A percentile compares a stretch with the other conserved stretches of the same genome.
Evolutionary conservation across 1,140 invertebrate species (phyloP).

Genomic region (silkworm (Bombyx mori)): DNA sequence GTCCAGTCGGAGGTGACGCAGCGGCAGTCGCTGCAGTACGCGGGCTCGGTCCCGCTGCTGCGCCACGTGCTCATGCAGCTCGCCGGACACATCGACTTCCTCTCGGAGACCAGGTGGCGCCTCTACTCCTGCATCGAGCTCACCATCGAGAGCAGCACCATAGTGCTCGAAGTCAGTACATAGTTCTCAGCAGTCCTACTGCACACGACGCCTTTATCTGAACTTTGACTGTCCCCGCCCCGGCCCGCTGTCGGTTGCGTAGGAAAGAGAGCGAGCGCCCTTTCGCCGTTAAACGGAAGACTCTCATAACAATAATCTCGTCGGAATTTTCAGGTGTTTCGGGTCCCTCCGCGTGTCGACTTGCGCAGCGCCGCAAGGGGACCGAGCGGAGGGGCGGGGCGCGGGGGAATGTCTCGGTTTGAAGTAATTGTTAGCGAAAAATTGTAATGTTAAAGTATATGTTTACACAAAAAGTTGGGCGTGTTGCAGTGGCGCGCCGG

Average conservation of each 20-base stretch:
- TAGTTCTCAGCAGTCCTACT: background rate
- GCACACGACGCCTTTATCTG: too few species aligned
- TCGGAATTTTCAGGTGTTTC: too few species aligned
- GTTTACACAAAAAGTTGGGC: too few species aligned
- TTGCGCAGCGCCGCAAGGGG: too few species aligned
- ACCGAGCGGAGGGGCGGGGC: too few species aligned
- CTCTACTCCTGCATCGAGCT: slow-evolving; percentile 87
- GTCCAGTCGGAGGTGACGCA: slow-evolving; percentile 93
- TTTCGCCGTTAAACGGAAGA: too few species aligned
- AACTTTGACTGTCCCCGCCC: too few species aligned
- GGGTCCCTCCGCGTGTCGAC: too few species aligned
- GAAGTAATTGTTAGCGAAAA: background rate
- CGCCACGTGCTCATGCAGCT: slow-evolving; percentile 88
- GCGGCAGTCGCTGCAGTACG: slow-evolving; percentile 90
- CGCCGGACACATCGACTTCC: slow-evolving; percentile 83
- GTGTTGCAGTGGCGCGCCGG: slow-evolving; percentile 88
- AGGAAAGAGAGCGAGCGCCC: too few species aligned
- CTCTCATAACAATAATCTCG: too few species aligned
- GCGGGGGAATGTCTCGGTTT: background rate
- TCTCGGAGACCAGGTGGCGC: slow-evolving; percentile 80
- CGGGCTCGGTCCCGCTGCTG: slow-evolving; percentile 83
- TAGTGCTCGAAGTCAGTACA: slow-evolving; percentile 81
- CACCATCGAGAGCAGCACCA: slow-evolving; percentile 85
- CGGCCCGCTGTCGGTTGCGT: too few species aligned
- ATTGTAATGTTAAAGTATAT: too few species aligned